These are phyloP conservation scores for Chaenogobius annularis DNA, from an alignment of 2,113 vertebrate species.

Conservation along the genomic window DNA sequence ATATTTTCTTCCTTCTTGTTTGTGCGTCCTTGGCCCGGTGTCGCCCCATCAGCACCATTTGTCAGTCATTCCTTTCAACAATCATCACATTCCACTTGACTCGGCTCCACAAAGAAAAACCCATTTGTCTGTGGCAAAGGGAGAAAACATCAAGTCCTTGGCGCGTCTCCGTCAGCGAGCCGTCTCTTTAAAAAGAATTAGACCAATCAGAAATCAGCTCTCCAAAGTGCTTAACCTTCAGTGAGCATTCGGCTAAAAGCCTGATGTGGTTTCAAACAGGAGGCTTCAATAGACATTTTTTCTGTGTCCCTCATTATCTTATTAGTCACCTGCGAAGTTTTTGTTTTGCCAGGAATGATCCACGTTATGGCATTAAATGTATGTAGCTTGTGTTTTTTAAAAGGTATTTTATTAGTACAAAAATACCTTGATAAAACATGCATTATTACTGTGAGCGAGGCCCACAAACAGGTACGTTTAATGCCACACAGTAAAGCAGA, in stretches of 20 bases:
- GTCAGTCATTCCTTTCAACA: background rate
- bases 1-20: background rate
- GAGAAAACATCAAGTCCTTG: conserved; percentile 5
- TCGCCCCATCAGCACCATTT: background rate
- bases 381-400: no score
- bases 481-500: no score
- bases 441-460: no score
- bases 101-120: background rate
- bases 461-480: no score
- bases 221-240: conserved; percentile 4
- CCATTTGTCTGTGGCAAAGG: background rate
- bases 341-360: no score
- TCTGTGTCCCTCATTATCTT: background rate
- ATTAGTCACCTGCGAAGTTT: no score
- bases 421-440: no score
- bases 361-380: no score
- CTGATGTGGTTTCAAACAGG: background rate
- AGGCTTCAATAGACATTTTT: background rate
- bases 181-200: background rate
- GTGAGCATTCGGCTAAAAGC: background rate
- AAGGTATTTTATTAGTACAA: no score
- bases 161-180: background rate
- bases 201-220: background rate
- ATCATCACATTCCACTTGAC: conserved; percentile 1
- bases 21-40: background rate